Conservation (phyloP, 2,888 invertebrate genomes). For the Erebia epiphron region DNA sequence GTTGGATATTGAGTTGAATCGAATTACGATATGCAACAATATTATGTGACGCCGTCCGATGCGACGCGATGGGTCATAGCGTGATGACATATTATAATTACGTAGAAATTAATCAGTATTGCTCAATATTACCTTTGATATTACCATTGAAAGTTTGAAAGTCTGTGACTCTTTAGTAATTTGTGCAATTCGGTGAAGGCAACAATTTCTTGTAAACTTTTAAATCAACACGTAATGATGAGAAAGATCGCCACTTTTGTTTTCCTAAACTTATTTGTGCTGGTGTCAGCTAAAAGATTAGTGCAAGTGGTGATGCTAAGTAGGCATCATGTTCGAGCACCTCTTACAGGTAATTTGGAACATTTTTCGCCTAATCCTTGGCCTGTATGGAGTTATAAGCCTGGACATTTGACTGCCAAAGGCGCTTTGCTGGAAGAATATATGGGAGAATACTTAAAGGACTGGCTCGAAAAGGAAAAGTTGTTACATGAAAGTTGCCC, state of each 20-base stretch:
- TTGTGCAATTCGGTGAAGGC: conserved; percentile 5
- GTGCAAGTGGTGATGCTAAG: conserved; percentile 63
- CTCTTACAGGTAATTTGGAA: conserved; percentile 52
- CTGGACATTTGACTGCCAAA: conserved; percentile 60
- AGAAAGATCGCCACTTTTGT: conserved; percentile 22
- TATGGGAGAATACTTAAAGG: conserved; percentile 61
- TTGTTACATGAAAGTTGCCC: conserved; percentile 56
- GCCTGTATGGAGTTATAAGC: conserved; percentile 55
- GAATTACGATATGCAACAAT: background rate
- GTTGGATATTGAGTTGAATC: conserved; percentile 1
- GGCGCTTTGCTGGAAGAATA: conserved; percentile 61
- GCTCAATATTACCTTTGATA: background rate
- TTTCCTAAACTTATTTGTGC: conserved; percentile 20
- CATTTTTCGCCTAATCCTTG: conserved; percentile 52
- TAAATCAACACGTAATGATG: conserved; percentile 8
- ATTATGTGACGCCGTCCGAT: background rate
- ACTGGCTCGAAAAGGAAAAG: conserved; percentile 55
- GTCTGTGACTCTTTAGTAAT: background rate
- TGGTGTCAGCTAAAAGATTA: conserved; percentile 38
- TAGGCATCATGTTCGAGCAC: conserved; percentile 64
- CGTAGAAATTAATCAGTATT: conserved; percentile 5
- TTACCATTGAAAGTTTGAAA: background rate
- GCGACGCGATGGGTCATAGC: background rate
- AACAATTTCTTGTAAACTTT: background rate
- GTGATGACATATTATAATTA: conserved; percentile 14